Conservation (phyloP, 1,140 invertebrate genomes). For the Drosophila malerkotliana region DNA sequence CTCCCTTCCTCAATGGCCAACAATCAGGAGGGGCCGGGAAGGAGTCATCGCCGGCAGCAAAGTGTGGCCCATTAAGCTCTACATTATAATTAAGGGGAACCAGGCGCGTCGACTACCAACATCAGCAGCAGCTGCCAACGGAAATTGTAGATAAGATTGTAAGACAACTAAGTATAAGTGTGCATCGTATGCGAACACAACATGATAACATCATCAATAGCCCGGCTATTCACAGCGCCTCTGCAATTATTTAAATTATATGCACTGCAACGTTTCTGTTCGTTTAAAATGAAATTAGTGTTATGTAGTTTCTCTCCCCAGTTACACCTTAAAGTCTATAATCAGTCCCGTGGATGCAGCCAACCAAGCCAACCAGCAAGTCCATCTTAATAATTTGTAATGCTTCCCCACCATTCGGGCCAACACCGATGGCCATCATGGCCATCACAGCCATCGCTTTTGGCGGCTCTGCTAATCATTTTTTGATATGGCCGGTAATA, state of each 20-base stretch:
- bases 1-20: constrained; percentile 25
- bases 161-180: constrained; percentile 50
- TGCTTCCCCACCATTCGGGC: constrained; percentile 22
- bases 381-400: constrained; percentile 41
- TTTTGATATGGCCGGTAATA: constrained; percentile 69
- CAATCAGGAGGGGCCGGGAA: constrained; percentile 31
- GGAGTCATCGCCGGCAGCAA: constrained; percentile 35
- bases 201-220: constrained; percentile 79
- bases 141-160: constrained; percentile 76
- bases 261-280: constrained; percentile 61
- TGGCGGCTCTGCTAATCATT: constrained; percentile 59
- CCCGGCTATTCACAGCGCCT: constrained; percentile 45
- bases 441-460: constrained; percentile 27
- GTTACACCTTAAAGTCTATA: constrained; percentile 59
- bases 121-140: constrained; percentile 69
- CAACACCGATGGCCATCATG: constrained; percentile 17
- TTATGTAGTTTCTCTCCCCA: constrained; percentile 53
- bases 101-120: constrained; percentile 30
- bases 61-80: constrained; percentile 71
- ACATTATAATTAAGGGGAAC: constrained; percentile 71
- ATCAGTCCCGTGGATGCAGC: constrained; percentile 42
- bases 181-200: constrained; percentile 42
- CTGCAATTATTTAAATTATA: constrained; percentile 78
- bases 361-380: constrained; percentile 11
- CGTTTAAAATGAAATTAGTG: constrained; percentile 80